phyloP scores from a whole-genome alignment of 2,113 vertebrate species.

The Gopherus flavomarginatus region DNA sequence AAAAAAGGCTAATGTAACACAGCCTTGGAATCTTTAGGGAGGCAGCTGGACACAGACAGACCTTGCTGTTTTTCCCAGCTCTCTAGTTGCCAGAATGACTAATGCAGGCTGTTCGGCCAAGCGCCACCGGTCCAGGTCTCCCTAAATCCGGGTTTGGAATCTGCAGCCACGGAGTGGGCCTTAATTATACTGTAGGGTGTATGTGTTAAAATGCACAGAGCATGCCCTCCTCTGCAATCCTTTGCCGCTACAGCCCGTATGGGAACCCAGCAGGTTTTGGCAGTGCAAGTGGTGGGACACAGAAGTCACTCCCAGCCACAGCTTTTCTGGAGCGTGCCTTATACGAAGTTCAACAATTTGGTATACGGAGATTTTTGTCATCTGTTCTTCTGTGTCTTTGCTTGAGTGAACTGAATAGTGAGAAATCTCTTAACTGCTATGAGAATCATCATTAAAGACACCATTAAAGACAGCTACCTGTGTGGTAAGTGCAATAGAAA shows the following conservation, averaged over 20 bases:
- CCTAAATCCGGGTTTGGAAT: not conserved
- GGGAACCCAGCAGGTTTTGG: not conserved
- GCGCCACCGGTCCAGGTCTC: not conserved
- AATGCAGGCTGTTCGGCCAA: not conserved
- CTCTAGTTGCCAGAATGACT: not conserved
- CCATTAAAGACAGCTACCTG: not conserved
- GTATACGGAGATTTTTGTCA: not conserved
- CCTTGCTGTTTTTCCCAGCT: not conserved
- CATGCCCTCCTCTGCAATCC: not conserved
- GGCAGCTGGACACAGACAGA: not conserved
- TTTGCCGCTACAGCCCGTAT: not conserved
- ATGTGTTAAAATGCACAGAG: fast-evolving
- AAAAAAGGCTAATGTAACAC: not conserved
- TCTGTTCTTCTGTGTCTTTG: not conserved
- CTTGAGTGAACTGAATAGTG: not conserved
- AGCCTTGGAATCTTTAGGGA: not conserved
- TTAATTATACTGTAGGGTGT: not conserved
- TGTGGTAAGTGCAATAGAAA: not conserved
- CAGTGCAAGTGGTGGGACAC: not conserved
- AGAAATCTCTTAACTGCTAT: not conserved
- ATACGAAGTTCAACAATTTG: not conserved
- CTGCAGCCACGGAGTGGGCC: not conserved
- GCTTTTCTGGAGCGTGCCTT: fast-evolving
- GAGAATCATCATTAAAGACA: not conserved
- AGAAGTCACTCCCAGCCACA: not conserved